These are phyloP conservation scores for Endotricha flammealis DNA, from an alignment of 2,888 invertebrate species.

Conservation along the genomic window DNA sequence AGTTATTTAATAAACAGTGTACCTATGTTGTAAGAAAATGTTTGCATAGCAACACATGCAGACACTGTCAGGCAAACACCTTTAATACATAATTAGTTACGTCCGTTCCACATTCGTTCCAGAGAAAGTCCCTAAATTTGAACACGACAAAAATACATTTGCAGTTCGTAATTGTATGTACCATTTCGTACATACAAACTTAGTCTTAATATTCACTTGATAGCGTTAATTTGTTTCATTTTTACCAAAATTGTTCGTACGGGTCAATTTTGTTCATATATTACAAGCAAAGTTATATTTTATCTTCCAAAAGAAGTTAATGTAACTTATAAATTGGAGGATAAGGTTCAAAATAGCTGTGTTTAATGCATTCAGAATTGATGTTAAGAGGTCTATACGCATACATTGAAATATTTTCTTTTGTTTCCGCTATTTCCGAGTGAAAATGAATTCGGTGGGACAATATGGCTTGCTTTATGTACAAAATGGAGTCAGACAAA, in stretches of 20 bases:
- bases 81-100: conserved; percentile 51
- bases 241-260: neutral
- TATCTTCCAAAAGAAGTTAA: too few species aligned
- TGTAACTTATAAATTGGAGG: too few species aligned
- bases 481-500: conserved; percentile 21
- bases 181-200: neutral
- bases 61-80: conserved; percentile 43
- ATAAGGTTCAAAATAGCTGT: neutral
- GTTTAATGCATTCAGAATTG: neutral
- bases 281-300: too few species aligned
- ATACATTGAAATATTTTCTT: conserved; percentile 27
- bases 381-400: conserved; percentile 5
- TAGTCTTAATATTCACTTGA: conserved; percentile 1
- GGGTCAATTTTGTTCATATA: neutral
- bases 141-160: conserved; percentile 31
- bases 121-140: conserved; percentile 55
- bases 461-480: conserved; percentile 29
- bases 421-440: conserved; percentile 28
- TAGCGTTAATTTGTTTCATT: neutral
- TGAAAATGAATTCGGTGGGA: conserved; percentile 36
- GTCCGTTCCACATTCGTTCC: conserved; percentile 51
- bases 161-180: neutral
- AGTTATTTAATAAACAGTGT: too few species aligned
- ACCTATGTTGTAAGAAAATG: neutral
- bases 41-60: conserved; percentile 21